Percentiles rank a stretch among this genome's conserved stretches.
These are phyloP conservation scores for Sipha maydis DNA, from an alignment of 2,888 invertebrate species.

Conservation along the genomic window DNA sequence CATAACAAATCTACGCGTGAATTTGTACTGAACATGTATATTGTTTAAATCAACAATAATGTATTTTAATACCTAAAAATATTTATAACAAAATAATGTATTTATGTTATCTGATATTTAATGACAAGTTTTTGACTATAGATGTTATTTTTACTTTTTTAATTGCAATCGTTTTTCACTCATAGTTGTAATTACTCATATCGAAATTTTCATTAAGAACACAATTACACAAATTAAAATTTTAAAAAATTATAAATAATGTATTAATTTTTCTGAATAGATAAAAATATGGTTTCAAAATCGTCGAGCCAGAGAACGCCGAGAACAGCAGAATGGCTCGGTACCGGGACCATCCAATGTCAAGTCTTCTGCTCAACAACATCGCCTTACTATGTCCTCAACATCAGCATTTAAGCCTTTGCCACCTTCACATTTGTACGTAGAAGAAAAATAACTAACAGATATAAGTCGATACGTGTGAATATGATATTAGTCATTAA, in stretches of 20 bases:
- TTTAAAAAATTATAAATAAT: background rate
- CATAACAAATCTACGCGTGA: too few species aligned
- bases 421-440: background rate
- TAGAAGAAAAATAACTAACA: background rate
- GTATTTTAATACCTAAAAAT: too few species aligned
- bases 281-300: constrained; percentile 66
- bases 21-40: too few species aligned
- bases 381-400: constrained; percentile 36
- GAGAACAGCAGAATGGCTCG: constrained; percentile 62
- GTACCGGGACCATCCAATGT: constrained; percentile 6
- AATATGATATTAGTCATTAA: background rate
- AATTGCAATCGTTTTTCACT: too few species aligned
- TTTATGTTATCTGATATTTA: too few species aligned
- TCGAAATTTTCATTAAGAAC: too few species aligned
- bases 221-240: background rate
- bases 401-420: constrained; percentile 66
- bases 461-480: background rate
- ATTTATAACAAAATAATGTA: too few species aligned
- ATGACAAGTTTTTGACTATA: too few species aligned
- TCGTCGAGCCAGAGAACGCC: constrained; percentile 65
- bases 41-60: too few species aligned
- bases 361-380: constrained; percentile 29
- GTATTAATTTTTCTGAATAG: constrained; percentile 55
- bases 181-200: too few species aligned
- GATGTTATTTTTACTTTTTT: too few species aligned